These are phyloP conservation scores for Heliconius ethilla DNA, from an alignment of 2,888 invertebrate species.

Conservation along the genomic window DNA sequence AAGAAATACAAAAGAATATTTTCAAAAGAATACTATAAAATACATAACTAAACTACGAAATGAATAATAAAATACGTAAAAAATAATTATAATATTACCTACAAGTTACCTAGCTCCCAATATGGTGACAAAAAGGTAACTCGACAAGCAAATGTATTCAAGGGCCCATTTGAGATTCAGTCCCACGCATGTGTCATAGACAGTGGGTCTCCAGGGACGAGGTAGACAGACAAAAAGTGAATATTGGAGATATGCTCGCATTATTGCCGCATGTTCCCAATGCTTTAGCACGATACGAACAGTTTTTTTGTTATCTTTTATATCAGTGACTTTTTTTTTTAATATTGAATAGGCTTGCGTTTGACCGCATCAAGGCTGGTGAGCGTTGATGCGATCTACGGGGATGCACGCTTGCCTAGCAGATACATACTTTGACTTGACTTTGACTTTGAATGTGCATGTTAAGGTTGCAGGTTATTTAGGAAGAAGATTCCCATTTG, in stretches of 20 bases:
- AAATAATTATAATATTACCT: constrained; percentile 25
- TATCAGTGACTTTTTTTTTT: no score
- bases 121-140: constrained; percentile 75
- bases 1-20: no score
- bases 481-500: no score
- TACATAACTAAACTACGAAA: background rate
- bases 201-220: constrained; percentile 71
- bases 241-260: constrained; percentile 79
- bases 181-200: constrained; percentile 75
- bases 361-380: no score
- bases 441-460: no score
- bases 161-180: constrained; percentile 68
- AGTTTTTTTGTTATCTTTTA: no score
- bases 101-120: constrained; percentile 44
- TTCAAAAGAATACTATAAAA: no score
- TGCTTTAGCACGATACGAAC: constrained; percentile 51
- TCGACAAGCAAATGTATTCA: constrained; percentile 75
- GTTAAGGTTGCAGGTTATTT: no score
- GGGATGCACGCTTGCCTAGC: no score
- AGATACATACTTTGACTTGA: no score
- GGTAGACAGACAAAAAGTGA: constrained; percentile 73
- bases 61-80: background rate
- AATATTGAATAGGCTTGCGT: no score
- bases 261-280: constrained; percentile 64
- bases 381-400: no score